Percentiles rank a stretch among this genome's conserved stretches.
phyloP scores from a whole-genome alignment of 2,888 invertebrate species.

The Tenthredo distinguenda region DNA sequence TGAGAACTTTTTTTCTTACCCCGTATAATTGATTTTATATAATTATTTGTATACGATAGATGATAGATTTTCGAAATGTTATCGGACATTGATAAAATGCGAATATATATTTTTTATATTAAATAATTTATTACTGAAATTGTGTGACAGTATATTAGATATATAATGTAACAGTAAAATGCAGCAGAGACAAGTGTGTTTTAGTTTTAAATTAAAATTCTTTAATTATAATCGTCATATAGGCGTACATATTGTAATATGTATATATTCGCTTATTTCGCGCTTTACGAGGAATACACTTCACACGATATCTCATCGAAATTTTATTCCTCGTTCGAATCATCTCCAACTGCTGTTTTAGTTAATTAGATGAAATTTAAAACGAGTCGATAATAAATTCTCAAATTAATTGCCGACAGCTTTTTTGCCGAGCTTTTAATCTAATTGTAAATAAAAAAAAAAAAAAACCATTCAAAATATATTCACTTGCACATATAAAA shows the following conservation, averaged over 20 bases:
- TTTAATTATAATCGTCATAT: not conserved
- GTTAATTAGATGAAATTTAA: not conserved
- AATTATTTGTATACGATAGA: not conserved
- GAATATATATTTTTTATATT: slow-evolving; percentile 6
- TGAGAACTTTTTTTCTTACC: not conserved
- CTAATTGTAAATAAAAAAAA: not conserved
- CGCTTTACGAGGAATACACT: not conserved
- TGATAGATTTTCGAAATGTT: not conserved
- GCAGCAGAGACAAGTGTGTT: not conserved
- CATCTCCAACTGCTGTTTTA: not conserved
- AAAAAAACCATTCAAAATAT: not conserved
- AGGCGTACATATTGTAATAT: not conserved
- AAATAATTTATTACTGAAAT: slow-evolving; percentile 42
- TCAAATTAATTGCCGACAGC: not conserved
- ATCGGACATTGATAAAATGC: not conserved
- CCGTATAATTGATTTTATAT: not conserved
- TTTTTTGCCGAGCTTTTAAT: not conserved
- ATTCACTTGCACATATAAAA: not conserved
- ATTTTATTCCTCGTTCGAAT: not conserved
- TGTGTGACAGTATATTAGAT: slow-evolving; percentile 13
- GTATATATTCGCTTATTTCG: not conserved
- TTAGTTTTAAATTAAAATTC: not conserved
- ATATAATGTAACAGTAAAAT: not conserved
- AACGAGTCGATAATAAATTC: not conserved
- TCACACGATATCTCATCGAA: too few relatives aligned